Percentiles rank a stretch among this genome's conserved stretches.
Evolutionary conservation across 64 coral and sea anemone species (phyloP).

Genomic region (Orbicella faveolata): DNA sequence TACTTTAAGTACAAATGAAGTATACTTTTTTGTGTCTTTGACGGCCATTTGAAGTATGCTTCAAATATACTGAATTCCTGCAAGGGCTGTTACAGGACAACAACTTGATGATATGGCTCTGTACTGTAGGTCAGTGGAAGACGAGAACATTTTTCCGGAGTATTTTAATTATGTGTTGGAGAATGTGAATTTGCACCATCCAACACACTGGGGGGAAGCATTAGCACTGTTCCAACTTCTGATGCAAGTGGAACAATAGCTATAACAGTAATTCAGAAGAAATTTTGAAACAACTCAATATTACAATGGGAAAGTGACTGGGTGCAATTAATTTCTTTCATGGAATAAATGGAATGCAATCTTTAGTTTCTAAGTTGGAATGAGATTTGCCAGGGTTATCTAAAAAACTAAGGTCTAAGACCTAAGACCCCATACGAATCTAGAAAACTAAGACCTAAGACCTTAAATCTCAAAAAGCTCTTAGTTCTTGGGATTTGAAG

Average conservation of each 20-base stretch:
- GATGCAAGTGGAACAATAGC: background rate
- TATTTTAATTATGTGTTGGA: constrained; percentile 26
- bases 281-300: background rate
- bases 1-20: constrained; percentile 40
- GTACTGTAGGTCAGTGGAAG: background rate
- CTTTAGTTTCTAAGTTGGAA: background rate
- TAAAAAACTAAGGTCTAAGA: too few species aligned
- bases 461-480: too few species aligned
- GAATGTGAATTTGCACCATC: constrained; percentile 15
- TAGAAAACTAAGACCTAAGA: too few species aligned
- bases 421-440: too few species aligned
- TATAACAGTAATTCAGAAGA: background rate
- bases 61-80: constrained; percentile 19
- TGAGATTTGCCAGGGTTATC: too few species aligned
- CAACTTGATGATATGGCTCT: constrained; percentile 23
- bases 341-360: background rate
- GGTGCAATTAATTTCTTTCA: background rate
- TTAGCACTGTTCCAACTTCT: constrained; percentile 5
- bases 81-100: constrained; percentile 18
- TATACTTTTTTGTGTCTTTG: constrained; percentile 28
- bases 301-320: background rate
- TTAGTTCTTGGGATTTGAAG: too few species aligned
- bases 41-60: constrained; percentile 27
- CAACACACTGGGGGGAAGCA: constrained; percentile 13
- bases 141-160: background rate